Percentiles rank a stretch among this genome's conserved stretches.
These are phyloP conservation scores for Eremophila alpestris DNA, from an alignment of 2,797 vertebrate species.

Conservation along the genomic window DNA sequence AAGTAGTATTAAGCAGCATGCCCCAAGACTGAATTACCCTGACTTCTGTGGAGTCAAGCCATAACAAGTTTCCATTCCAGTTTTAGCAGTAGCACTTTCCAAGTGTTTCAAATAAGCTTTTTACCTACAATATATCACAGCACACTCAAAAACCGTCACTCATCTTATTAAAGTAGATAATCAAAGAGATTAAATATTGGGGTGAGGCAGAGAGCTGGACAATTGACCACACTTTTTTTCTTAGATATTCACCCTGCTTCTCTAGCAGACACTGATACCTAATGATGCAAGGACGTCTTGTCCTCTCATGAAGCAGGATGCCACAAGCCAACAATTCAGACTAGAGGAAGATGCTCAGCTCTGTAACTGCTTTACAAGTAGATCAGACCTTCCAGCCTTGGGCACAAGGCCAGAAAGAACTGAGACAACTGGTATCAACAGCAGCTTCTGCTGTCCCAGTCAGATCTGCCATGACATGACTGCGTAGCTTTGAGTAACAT, in stretches of 20 bases:
- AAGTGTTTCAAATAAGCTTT: neutral
- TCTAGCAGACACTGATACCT: neutral
- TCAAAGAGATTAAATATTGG: neutral
- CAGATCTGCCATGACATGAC: neutral
- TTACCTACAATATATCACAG: neutral
- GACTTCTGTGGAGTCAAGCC: neutral
- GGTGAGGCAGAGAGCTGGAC: neutral
- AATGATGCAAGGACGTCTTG: neutral
- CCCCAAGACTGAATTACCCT: neutral
- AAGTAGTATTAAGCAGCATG: neutral
- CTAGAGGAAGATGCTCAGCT: neutral
- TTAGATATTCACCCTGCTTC: neutral
- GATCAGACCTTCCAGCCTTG: fast-evolving
- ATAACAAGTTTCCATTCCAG: neutral
- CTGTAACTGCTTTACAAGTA: neutral
- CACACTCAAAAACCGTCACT: neutral
- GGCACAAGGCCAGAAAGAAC: neutral
- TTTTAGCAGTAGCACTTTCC: neutral
- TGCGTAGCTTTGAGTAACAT: neutral
- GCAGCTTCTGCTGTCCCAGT: neutral
- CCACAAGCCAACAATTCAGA: neutral
- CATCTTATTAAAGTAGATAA: neutral
- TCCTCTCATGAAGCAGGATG: neutral
- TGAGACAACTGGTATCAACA: neutral
- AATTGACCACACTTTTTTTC: neutral